Conservation (phyloP, 2,888 invertebrate genomes). For the Clostera curtula region DNA sequence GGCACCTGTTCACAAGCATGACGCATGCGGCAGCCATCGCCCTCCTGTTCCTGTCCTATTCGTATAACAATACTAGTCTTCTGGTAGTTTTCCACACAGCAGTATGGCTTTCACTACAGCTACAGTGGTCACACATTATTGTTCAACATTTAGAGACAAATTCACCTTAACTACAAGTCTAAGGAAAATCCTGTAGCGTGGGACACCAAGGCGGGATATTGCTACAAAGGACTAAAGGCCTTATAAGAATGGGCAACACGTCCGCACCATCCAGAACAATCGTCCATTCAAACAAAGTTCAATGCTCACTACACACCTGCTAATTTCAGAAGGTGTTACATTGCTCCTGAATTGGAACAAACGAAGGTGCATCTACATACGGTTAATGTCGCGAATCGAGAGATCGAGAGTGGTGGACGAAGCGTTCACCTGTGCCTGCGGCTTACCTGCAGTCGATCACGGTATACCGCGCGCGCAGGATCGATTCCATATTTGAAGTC, state of each 20-base stretch:
- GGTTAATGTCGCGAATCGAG: slow-evolving; percentile 51
- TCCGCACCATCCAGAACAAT: slow-evolving; percentile 45
- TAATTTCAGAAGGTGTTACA: slow-evolving; percentile 39
- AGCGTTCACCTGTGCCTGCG: slow-evolving; percentile 63
- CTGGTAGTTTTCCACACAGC: no score
- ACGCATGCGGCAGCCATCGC: no score
- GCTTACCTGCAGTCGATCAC: slow-evolving; percentile 55
- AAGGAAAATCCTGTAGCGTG: no score
- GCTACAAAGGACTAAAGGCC: slow-evolving; percentile 37
- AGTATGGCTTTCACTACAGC: no score
- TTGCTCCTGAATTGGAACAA: slow-evolving; percentile 25
- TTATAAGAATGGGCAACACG: slow-evolving; percentile 28
- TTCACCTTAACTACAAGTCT: no score
- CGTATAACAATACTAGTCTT: no score
- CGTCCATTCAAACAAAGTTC: slow-evolving; percentile 61
- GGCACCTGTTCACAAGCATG: no score
- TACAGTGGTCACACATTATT: no score
- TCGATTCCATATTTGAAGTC: slow-evolving; percentile 38
- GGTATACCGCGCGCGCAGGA: slow-evolving; percentile 32
- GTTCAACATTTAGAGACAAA: no score
- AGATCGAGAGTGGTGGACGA: slow-evolving; percentile 64
- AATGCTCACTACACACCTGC: slow-evolving; percentile 58
- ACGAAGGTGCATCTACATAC: slow-evolving; percentile 36
- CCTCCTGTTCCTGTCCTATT: no score
- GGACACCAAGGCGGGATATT: slow-evolving; percentile 13